Conservation (phyloP, 2,888 invertebrate species). For the Sesia bembeciformis region DNA sequence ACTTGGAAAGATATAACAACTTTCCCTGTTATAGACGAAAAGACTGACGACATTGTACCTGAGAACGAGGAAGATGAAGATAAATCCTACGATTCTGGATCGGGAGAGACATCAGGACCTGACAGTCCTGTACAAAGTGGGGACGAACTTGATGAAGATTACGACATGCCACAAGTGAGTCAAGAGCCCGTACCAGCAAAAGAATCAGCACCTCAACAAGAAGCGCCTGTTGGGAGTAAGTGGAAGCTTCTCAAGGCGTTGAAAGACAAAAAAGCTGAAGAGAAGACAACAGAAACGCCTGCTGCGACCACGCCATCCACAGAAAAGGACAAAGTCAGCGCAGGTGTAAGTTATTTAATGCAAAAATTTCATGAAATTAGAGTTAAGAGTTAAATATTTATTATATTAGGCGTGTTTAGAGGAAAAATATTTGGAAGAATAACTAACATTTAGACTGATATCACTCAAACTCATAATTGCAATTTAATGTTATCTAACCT, state of each 20-base stretch:
- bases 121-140: constrained; percentile 87
- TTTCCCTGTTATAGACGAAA: constrained; percentile 65
- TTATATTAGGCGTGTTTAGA: background rate
- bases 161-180: constrained; percentile 68
- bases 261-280: constrained; percentile 92
- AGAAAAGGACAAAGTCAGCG: constrained; percentile 80
- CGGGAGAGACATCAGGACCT: constrained; percentile 91
- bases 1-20: constrained; percentile 64
- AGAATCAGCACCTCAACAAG: constrained; percentile 54
- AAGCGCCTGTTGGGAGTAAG: constrained; percentile 83
- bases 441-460: constrained; percentile 45
- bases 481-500: constrained; percentile 22
- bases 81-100: constrained; percentile 77
- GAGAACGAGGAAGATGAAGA: constrained; percentile 51
- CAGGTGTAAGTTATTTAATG: constrained; percentile 78
- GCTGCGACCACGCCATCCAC: constrained; percentile 76
- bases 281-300: constrained; percentile 82
- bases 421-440: constrained; percentile 13
- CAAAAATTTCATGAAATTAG: constrained; percentile 80
- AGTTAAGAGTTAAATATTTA: constrained; percentile 70
- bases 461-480: constrained; percentile 17
- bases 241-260: constrained; percentile 93
- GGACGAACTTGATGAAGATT: constrained; percentile 81
- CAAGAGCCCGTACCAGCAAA: constrained; percentile 33
- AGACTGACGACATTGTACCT: constrained; percentile 34